Conservation (phyloP, 2,797 vertebrate genomes). For the Muraenolepis orangiensis region DNA sequence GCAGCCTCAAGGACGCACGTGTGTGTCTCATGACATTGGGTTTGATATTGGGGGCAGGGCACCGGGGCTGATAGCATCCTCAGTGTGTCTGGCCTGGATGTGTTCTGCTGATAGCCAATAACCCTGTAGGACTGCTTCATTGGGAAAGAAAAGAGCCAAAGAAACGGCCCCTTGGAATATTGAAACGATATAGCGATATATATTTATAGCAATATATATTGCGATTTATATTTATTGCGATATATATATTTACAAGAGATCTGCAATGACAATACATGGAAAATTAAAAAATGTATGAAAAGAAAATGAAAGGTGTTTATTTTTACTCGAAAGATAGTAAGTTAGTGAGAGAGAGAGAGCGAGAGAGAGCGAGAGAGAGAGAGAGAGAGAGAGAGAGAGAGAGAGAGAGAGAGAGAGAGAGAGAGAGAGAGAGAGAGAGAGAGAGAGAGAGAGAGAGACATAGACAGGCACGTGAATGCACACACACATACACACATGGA, state of each 20-base stretch:
- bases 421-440: background rate
- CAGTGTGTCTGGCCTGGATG: constrained; percentile 63
- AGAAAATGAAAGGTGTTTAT: background rate
- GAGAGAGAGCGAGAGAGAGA: background rate
- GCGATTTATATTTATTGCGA: no score
- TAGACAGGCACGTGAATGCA: constrained; percentile 9
- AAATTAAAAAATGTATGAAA: background rate
- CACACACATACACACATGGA: constrained; percentile 3
- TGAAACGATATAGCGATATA: no score
- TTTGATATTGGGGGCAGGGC: constrained; percentile 60
- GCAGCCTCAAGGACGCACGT: constrained; percentile 66
- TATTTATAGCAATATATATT: no score
- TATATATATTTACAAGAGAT: no score
- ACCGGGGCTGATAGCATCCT: constrained; percentile 54
- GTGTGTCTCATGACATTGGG: constrained; percentile 61
- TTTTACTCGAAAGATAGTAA: background rate
- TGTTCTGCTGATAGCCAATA: constrained; percentile 45
- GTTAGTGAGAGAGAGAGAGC: no score
- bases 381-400: background rate
- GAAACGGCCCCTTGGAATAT: constrained; percentile 5
- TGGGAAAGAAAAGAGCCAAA: constrained; percentile 33
- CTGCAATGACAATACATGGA: background rate
- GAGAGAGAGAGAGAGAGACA: constrained; percentile 17
- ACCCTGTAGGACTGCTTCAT: constrained; percentile 32
- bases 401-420: background rate